Base-by-base conservation (phyloP, 2,888 invertebrate species). In the Caenorhabditis drosophilae region DNA sequence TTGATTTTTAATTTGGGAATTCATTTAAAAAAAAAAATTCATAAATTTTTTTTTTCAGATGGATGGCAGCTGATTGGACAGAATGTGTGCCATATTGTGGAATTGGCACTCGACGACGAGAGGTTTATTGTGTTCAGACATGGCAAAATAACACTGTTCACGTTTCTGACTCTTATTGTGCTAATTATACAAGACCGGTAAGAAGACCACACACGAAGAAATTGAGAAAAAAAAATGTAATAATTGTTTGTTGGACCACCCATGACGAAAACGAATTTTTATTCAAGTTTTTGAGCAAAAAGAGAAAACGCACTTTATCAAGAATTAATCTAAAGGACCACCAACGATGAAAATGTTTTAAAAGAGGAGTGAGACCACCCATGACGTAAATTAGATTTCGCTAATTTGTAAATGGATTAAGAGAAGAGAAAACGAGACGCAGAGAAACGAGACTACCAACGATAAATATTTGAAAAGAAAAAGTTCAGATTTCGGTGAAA, bases 51-150 rank as follows among this genome's bases (percentile, higher is more conserved):
- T 31, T 46, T 70, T 80, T 56, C 86, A 94, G 96, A 84, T 96
- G 91, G 87, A 90, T 93, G 81, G 90, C 92, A 67, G 93, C 93
- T 62, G 91, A 91, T 52, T 96, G 94, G 94, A 90, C 92, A 1
- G 89, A 91, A 0, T 97, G 96, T 86, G 92, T 92, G 78, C 91
- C 90, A 0, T 90, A 91, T 0, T 95, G 96, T 84, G 95, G 95
- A 0, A 91, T 91, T 84, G 96, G 95, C 0, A 87, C 90, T 75
- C 88, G 90, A n/a, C 89, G 89, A 70, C 89, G 94, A 31, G 89
- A 90, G 77, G 93, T 93, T n/a, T 89, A 91, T 77, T 97, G 97
- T 86, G 83, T 77, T 12, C 78, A 79, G 36, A 55, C 46, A 16
- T 51, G 66, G n/a, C 52, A 59, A 12, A 63, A 70, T 38, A 48